Base-by-base conservation (phyloP, 2,888 invertebrate species). In the Stenurella melanura region DNA sequence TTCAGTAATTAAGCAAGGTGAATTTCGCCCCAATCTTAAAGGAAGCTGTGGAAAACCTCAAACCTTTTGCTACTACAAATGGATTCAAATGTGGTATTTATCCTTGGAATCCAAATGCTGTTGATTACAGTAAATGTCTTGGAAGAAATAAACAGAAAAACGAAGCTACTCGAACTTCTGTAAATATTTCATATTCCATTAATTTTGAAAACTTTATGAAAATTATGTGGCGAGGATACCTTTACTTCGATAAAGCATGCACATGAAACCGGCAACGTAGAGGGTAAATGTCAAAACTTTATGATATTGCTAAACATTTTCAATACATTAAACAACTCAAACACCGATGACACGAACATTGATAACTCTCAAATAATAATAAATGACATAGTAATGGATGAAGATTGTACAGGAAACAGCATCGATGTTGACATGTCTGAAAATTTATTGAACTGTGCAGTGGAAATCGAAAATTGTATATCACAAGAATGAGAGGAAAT, bases 231-330 rank as follows among this genome's bases (percentile, higher is more conserved):
- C n/a, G 30, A 61, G 1, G 6, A 61, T 30, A n/a, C n/a, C 15
- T 15, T 61, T n/a, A 6, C 12, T 30, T n/a, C 12, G n/a, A 26
- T 9, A n/a, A 61, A 61, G n/a, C 21, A 60, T n/a, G 61, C 26
- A 61, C n/a, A 30, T 7, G 30, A 21, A 61, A 12, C 21, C 2
- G 11, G n/a, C 6, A 15, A 61, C 26, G 26, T 30, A 9, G 15
- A n/a, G 9, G 61, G n/a, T 61, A 30, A 18, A 30, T n/a, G n/a
- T 61, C 6, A 61, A 30, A 26, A n/a, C n/a, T 61, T 61, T 30
- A 26, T 30, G 21, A 6, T 30, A 10, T 21, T 60, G 11, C 9
- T 61, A 21, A 61, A 61, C 5, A 61, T 61, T 26, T 61, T 61
- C 21, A 61, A 30, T n/a, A 19, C 30, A 26, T 61, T 26, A 1